Percentiles rank a stretch among this genome's conserved stretches.
phyloP scores from a whole-genome alignment of 2,888 invertebrate genomes.

The Brassicogethes aeneus region DNA sequence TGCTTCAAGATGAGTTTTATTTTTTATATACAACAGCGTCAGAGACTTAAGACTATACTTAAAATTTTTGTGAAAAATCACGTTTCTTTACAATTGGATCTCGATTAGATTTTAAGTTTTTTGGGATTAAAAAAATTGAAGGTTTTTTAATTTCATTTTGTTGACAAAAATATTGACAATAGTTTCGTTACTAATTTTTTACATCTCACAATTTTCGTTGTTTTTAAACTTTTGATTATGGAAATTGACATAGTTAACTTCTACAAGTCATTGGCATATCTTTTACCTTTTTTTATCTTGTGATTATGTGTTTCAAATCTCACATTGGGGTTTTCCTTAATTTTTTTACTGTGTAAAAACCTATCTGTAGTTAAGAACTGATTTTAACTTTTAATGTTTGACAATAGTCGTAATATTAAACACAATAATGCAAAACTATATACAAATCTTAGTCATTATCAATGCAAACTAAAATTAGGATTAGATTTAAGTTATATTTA shows the following conservation, averaged over 20 bases:
- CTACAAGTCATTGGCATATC: too few relatives aligned
- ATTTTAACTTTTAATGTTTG: slow-evolving; percentile 13
- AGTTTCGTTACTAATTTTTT: too few relatives aligned
- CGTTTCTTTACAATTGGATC: slow-evolving; percentile 1
- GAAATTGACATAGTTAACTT: too few relatives aligned
- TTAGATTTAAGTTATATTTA: slow-evolving; percentile 15
- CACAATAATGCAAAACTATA: slow-evolving; percentile 14
- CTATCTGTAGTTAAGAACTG: slow-evolving; percentile 15
- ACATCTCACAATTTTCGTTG: too few relatives aligned
- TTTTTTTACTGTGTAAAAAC: slow-evolving; percentile 31
- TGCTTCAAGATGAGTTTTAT: slow-evolving; percentile 7
- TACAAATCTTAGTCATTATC: slow-evolving; percentile 23
- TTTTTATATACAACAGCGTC: slow-evolving; percentile 13
- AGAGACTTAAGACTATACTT: slow-evolving; percentile 13
- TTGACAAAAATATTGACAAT: too few relatives aligned
- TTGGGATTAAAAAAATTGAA: too few relatives aligned
- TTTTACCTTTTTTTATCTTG: too few relatives aligned
- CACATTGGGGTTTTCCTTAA: slow-evolving; percentile 31
- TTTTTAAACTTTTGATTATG: too few relatives aligned
- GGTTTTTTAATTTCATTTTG: too few relatives aligned
- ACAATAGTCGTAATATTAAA: slow-evolving; percentile 12
- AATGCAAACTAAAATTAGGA: slow-evolving; percentile 23
- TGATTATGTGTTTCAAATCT: slow-evolving; percentile 18
- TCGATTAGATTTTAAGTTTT: background rate
- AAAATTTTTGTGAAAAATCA: slow-evolving; percentile 10